Evolutionary conservation across 64 coral and sea anemone genomes (phyloP).

Genomic region (Stylophora pistillata): DNA sequence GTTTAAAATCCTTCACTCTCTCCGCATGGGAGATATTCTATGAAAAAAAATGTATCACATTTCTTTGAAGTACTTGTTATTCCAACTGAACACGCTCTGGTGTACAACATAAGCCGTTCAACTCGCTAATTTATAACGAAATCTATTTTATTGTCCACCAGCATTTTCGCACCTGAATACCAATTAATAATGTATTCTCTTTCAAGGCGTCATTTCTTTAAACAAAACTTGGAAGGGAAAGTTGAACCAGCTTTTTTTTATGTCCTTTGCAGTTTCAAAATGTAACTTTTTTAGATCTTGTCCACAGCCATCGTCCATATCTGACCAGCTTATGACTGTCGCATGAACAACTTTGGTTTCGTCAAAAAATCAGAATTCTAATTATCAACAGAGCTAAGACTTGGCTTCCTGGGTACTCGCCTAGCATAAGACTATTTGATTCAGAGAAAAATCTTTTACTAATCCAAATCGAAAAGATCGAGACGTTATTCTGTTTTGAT

Average conservation of each 20-base stretch:
- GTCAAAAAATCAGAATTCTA: no score
- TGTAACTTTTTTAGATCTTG: not conserved
- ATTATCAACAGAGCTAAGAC: no score
- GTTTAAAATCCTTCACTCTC: not conserved
- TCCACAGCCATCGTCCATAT: no score
- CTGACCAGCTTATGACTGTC: no score
- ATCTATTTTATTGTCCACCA: not conserved
- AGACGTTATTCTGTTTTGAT: no score
- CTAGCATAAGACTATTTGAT: no score
- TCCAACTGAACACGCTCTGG: not conserved
- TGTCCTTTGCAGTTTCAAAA: not conserved
- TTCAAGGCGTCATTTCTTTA: not conserved
- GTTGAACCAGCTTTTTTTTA: no score
- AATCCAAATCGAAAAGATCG: no score
- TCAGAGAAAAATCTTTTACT: no score
- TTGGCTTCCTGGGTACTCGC: no score
- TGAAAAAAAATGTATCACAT: not conserved
- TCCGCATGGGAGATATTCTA: not conserved
- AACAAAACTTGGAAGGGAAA: not conserved
- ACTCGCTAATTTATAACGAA: not conserved
- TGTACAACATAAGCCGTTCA: not conserved
- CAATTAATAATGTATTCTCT: slow-evolving; percentile 21
- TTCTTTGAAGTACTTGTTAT: not conserved
- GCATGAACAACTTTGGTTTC: no score
- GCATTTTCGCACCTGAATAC: not conserved